Conservation (phyloP, 2,797 vertebrate genomes). For the Chiroxiphia lanceolata region DNA sequence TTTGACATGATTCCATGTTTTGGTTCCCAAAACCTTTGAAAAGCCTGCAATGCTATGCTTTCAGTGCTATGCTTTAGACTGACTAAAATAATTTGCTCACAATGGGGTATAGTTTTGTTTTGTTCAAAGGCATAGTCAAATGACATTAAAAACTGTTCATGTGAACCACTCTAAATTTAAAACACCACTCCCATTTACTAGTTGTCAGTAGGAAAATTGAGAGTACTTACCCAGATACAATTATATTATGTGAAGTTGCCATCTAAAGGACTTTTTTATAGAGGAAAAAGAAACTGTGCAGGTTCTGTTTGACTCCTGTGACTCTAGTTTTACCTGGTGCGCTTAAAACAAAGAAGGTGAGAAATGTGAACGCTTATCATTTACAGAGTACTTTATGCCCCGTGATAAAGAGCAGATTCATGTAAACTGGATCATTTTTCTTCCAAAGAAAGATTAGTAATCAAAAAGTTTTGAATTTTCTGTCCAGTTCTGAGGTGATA, state of each 20-base stretch:
- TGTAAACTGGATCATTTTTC: not conserved
- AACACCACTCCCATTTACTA: not conserved
- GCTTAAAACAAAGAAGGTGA: not conserved
- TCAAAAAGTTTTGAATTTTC: not conserved
- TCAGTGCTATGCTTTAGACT: not conserved
- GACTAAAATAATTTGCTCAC: not conserved
- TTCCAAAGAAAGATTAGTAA: not conserved
- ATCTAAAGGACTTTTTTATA: not conserved
- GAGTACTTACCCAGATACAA: not conserved
- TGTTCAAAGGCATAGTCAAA: not conserved
- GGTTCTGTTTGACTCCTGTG: not conserved
- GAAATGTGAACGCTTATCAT: not conserved
- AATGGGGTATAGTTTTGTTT: not conserved
- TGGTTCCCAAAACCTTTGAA: conserved; percentile 25
- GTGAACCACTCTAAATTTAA: not conserved
- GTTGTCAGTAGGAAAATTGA: not conserved
- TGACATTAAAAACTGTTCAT: not conserved
- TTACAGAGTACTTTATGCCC: not conserved
- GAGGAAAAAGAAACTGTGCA: not conserved
- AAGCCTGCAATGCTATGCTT: not conserved
- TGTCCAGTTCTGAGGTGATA: not conserved
- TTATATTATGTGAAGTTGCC: not conserved
- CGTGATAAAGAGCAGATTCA: not conserved
- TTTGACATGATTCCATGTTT: conserved; percentile 8
- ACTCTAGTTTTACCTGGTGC: not conserved